phyloP scores from a whole-genome alignment of 2,797 vertebrate species.

The Mormyrus hasselquistii region DNA sequence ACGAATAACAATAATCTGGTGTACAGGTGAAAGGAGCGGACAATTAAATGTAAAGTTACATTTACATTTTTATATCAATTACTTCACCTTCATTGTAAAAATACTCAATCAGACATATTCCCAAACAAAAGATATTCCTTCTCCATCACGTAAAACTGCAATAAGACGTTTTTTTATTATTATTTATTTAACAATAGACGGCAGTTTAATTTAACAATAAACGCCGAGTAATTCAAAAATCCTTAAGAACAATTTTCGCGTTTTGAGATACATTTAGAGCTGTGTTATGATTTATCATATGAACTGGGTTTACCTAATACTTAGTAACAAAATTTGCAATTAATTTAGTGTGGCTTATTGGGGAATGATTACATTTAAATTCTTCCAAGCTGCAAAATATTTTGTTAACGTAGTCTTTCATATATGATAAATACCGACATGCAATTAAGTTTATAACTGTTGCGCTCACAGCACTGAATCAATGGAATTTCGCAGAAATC shows the following conservation, averaged over 20 bases:
- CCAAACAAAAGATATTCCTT: not conserved
- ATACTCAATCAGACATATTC: not conserved
- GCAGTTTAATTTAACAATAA: not conserved
- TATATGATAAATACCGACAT: not conserved
- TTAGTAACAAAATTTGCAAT: not conserved
- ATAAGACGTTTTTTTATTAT: not conserved
- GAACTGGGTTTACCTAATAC: not conserved
- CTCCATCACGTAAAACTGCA: not conserved
- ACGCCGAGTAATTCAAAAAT: not conserved
- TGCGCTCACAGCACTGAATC: not conserved
- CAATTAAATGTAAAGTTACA: not conserved
- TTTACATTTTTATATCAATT: not conserved
- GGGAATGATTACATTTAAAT: not conserved
- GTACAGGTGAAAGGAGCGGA: not conserved
- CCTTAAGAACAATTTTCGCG: not conserved
- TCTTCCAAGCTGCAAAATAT: not conserved
- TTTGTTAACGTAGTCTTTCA: not conserved
- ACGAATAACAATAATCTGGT: not conserved
- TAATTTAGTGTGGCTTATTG: not conserved
- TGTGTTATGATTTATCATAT: not conserved
- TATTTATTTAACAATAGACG: not conserved
- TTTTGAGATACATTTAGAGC: not conserved
- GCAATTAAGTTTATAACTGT: not conserved
- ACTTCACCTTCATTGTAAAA: not conserved
- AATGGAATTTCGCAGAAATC: not conserved